Conservation (phyloP, 2,113 vertebrate genomes). For the Orthonyx spaldingii region DNA sequence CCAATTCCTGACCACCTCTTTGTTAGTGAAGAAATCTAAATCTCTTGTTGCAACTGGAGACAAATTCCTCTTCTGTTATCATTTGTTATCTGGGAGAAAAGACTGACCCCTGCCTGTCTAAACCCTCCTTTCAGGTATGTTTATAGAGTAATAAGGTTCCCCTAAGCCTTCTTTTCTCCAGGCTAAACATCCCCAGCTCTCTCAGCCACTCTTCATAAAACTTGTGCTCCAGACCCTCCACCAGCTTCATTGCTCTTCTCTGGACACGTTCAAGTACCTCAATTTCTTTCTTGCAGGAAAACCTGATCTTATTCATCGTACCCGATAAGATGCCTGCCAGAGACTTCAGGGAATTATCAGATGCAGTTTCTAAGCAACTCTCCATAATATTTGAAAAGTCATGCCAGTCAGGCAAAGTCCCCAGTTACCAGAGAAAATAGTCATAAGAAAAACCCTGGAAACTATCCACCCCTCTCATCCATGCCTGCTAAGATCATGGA, state of each 20-base stretch:
- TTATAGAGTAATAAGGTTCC: not conserved
- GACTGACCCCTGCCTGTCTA: fast-evolving
- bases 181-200: not conserved
- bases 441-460: not conserved
- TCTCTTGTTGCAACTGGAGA: not conserved
- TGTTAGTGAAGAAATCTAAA: not conserved
- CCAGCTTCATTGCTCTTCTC: not conserved
- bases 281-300: not conserved
- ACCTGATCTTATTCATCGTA: not conserved
- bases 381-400: not conserved
- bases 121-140: not conserved
- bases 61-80: not conserved
- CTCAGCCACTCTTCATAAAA: not conserved
- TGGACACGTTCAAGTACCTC: not conserved
- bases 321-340: not conserved
- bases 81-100: not conserved
- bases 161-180: not conserved
- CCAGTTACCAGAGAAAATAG: not conserved
- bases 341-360: not conserved
- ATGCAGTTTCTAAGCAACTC: not conserved
- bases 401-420: not conserved
- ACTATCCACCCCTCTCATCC: not conserved
- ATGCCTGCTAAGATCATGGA: not conserved
- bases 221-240: not conserved
- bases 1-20: not conserved